Evolutionary conservation across 2,113 vertebrate species (phyloP), one percentile per base, ranked within the genome.

Genomic region (Henicopernis longicauda): DNA sequence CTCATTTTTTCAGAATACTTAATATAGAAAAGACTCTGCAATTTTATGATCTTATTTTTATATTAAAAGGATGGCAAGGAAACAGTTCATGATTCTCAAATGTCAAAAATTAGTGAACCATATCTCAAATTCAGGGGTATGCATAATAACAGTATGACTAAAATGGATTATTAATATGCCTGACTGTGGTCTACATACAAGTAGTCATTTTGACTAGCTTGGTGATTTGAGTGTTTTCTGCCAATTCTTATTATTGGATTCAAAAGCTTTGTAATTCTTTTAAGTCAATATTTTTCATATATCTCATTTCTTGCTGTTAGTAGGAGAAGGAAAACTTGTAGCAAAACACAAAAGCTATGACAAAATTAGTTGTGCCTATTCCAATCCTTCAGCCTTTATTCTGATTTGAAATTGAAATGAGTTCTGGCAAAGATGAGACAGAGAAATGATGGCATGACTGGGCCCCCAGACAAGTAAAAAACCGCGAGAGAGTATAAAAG

Each of bases 391-490:
- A 66, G 74, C 38, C 34, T 73, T 86, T 54, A 45, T 57, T 82
- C 59, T 38, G 29, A 54, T 61, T 52, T 59, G 76, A 92, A 93
- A 89, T 11, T 40, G 34, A 82, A 89, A 82, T 3, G 8, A 73
- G 16, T 45, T 61, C 55, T 93, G 91, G 66, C 73, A 93, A 72
- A 94, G 82, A 91, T 6, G 15, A 79, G 74, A 79, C 42, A 80
- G 47, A 87, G 74, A 89, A 87, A 87, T 32, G 70, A 91, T 54
- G 84, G 76, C 62, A 70, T 0, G 12, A 79, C 66, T 76, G 78
- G 81, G 86, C 58, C 29, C 29, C 44, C 47, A 91, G 73, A 94
- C 89, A 94, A 96, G 58, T 34, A 86, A 91, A 86, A 90, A 94
- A 90, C 29, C 52, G 58, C 2, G 14, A 89, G 5, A 62, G 34